A percentile compares a stretch with the other conserved stretches of the same genome.
Conservation (phyloP, 2,888 invertebrate genomes). For the Julus scandinavius region DNA sequence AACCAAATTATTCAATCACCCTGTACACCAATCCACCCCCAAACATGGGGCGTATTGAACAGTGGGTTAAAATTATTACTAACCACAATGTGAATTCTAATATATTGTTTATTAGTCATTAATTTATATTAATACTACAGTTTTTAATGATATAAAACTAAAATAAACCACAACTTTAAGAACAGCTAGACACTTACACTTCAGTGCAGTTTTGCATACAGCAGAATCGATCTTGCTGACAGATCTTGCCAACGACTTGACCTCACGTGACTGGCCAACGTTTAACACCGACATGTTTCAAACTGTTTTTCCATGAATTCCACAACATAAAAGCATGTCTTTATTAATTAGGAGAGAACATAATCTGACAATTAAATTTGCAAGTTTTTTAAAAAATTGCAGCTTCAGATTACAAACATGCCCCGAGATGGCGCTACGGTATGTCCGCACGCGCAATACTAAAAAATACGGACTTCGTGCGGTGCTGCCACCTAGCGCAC, state of each 20-base stretch:
- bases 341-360: too few species aligned
- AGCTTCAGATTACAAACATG: too few species aligned
- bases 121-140: background rate
- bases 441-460: background rate
- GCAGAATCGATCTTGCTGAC: slow-evolving; percentile 37
- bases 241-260: slow-evolving; percentile 44
- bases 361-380: too few species aligned
- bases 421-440: background rate
- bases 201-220: slow-evolving; percentile 21
- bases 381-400: too few species aligned
- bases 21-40: too few species aligned
- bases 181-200: slow-evolving; percentile 23
- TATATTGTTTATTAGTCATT: background rate
- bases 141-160: background rate
- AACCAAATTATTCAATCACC: too few species aligned
- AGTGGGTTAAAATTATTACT: too few species aligned
- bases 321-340: too few species aligned
- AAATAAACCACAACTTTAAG: too few species aligned
- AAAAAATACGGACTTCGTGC: background rate
- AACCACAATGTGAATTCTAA: background rate
- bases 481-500: background rate
- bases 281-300: slow-evolving; percentile 52
- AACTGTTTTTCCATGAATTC: background rate
- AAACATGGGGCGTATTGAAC: too few species aligned
- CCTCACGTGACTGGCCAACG: slow-evolving; percentile 1